Conservation (phyloP, 2,888 invertebrate genomes). For the Dolichopus griseipennis region DNA sequence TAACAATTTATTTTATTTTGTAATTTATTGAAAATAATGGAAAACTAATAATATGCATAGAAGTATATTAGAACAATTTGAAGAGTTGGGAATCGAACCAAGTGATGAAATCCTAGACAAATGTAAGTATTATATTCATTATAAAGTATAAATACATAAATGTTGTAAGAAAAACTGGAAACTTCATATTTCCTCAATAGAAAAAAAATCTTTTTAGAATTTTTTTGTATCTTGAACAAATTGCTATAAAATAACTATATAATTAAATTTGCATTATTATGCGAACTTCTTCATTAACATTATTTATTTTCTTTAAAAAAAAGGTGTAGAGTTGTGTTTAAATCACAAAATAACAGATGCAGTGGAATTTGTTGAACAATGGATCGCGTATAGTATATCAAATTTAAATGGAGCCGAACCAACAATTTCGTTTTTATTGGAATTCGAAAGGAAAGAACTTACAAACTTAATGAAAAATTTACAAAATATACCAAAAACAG, state of each 20-base stretch:
- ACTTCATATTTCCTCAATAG: too few relatives aligned
- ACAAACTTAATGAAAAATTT: conserved; percentile 10
- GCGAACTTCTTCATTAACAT: too few relatives aligned
- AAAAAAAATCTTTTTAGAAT: too few relatives aligned
- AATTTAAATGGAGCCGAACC: conserved; percentile 54
- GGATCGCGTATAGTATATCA: conserved; percentile 68
- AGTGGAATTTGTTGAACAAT: conserved; percentile 64
- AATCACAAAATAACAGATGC: conserved; percentile 55
- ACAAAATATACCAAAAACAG: conserved; percentile 32
- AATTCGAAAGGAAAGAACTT: conserved; percentile 55
- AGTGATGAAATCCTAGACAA: conserved; percentile 48
- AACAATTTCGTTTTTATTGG: conserved; percentile 49
- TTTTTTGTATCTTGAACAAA: too few relatives aligned
- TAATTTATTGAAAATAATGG: too few relatives aligned
- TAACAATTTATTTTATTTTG: too few relatives aligned
- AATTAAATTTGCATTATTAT: too few relatives aligned
- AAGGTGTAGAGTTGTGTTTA: conserved; percentile 56
- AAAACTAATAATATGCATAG: conserved; percentile 30
- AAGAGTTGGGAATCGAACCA: conserved; percentile 53
- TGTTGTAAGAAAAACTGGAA: too few relatives aligned
- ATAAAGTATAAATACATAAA: too few relatives aligned
- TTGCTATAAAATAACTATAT: too few relatives aligned
- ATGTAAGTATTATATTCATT: conserved; percentile 47
- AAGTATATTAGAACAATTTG: conserved; percentile 50
- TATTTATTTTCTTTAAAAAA: neutral